A percentile compares a stretch with the other conserved stretches of the same genome.
phyloP scores from a whole-genome alignment of 1,140 invertebrate genomes.

The Bombus consobrinus region DNA sequence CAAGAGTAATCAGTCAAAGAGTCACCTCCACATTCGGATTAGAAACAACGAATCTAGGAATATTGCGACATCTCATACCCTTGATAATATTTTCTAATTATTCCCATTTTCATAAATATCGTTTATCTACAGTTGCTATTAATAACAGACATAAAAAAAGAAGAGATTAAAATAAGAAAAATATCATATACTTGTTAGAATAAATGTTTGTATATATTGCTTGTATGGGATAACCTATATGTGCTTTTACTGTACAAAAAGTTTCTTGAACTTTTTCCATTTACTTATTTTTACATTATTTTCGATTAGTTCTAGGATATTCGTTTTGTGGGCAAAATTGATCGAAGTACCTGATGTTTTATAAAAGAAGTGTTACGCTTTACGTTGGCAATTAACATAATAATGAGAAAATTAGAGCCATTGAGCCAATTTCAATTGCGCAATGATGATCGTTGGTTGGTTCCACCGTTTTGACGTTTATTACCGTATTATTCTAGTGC shows the following conservation, averaged over 20 bases:
- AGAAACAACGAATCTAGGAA: too few relatives aligned
- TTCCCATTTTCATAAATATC: background rate
- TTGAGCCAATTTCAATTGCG: slow-evolving; percentile 59
- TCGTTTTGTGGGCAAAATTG: slow-evolving; percentile 38
- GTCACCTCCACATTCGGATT: background rate
- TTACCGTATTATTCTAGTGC: background rate
- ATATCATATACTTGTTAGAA: background rate
- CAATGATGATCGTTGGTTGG: slow-evolving; percentile 25
- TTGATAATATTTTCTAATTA: background rate
- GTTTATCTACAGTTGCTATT: background rate
- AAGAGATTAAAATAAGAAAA: background rate
- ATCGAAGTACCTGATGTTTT: slow-evolving; percentile 4
- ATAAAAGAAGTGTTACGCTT: slow-evolving; percentile 24
- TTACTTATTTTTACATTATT: background rate
- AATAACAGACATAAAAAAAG: background rate
- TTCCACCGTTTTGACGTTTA: slow-evolving; percentile 6
- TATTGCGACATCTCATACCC: background rate
- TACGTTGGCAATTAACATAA: slow-evolving; percentile 64
- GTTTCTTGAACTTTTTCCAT: background rate
- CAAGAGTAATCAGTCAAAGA: background rate
- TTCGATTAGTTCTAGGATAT: background rate
- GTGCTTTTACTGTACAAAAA: background rate
- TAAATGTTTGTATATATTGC: background rate
- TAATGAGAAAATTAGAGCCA: slow-evolving; percentile 62
- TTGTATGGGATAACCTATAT: background rate